Evolutionary conservation across 2,113 vertebrate genomes (phyloP), one percentile per base, ranked within the genome.

Genomic region (Hirundichthys speculiger): DNA sequence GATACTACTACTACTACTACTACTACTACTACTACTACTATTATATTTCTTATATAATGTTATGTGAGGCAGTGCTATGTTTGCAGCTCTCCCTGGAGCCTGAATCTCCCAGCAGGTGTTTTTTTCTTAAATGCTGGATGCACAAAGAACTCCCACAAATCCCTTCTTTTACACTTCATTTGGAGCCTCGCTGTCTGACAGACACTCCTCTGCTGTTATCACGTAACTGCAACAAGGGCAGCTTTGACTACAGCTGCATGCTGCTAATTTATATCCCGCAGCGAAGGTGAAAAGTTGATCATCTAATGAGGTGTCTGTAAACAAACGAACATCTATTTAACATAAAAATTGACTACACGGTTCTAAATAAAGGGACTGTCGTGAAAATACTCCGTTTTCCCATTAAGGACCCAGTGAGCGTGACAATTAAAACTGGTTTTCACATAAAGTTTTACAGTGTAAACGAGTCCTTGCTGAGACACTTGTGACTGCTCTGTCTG

Each of bases 291-390:
- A 63, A 46, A 24, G 42, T 39, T 75, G 40, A 75, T 85, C 73
- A 63, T 68, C 78, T 82, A 73, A 82, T 59, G 54, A 70, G 61
- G 41, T 73, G 69, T 74, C 69, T 48, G 63, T 68, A 76, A 82
- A 80, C 66, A 75, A 69, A 74, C 57, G 38, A 38, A 34, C 45
- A 71, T 72, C 49, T 67, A 15, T 52, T 71, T 62, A 70, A 64
- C 59, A 80, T 51, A 9, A 52, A 65, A 63, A 75, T 25, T 30
- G n/a, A 52, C 52, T 49, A 53, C 39, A 69, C 61, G 59, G 40
- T 30, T 67, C 30, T 42, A 40, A 57, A 64, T 53, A 54, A 61
- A 52, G 50, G 56, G 16, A 41, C 34, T 22, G 49, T 18, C 1
- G 6, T 60, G 52, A 22, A 49, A 6, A 0, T 41, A 56, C 10